Percentiles rank a stretch among this genome's conserved stretches.
phyloP scores from a whole-genome alignment of 1,140 invertebrate species.

The Mactra quadrangularis region DNA sequence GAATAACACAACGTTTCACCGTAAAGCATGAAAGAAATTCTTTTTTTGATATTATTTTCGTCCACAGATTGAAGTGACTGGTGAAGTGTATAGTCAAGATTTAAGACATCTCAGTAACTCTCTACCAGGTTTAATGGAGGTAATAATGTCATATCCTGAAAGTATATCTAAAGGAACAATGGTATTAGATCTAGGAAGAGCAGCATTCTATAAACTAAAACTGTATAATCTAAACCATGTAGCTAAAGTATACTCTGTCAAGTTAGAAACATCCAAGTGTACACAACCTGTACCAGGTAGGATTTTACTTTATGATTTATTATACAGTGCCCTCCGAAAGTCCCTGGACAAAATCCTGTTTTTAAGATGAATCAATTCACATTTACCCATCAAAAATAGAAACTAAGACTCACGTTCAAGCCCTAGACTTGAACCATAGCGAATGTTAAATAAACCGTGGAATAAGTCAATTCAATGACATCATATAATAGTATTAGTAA shows the following conservation, averaged over 20 bases:
- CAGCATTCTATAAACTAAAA: conserved; percentile 74
- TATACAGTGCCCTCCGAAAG: too few species aligned
- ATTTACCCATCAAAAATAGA: too few species aligned
- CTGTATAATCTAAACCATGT: conserved; percentile 70
- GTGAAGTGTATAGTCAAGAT: conserved; percentile 87
- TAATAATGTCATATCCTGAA: conserved; percentile 76
- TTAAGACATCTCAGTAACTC: conserved; percentile 84
- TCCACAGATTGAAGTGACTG: conserved; percentile 87
- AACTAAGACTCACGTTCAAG: too few species aligned
- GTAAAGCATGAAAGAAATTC: too few species aligned
- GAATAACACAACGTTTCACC: too few species aligned
- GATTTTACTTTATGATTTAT: too few species aligned
- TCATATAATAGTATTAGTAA: too few species aligned
- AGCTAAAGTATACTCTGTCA: conserved; percentile 71
- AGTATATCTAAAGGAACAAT: conserved; percentile 72
- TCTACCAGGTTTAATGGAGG: conserved; percentile 84
- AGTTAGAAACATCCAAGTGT: conserved; percentile 68
- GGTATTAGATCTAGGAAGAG: conserved; percentile 68
- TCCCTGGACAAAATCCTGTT: too few species aligned
- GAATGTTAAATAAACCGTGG: too few species aligned
- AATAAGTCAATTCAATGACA: too few species aligned
- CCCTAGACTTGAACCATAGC: background rate
- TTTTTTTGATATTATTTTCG: too few species aligned
- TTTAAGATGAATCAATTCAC: too few species aligned
- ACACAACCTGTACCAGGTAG: conserved; percentile 59